These are phyloP conservation scores for Platichthys flesus DNA, from an alignment of 2,113 vertebrate species.

Conservation along the genomic window DNA sequence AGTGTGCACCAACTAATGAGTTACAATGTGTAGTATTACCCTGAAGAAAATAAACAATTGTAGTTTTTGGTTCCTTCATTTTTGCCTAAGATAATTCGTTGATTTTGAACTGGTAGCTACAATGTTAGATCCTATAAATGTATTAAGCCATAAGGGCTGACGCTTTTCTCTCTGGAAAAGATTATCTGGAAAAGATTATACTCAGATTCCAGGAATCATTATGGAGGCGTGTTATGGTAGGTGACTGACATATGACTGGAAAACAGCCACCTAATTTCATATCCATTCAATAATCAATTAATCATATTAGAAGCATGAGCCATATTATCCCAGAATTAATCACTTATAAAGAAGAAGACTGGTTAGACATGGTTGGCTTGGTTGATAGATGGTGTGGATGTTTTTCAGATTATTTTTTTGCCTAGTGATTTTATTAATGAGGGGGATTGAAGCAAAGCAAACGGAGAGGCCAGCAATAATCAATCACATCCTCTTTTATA, in stretches of 20 bases:
- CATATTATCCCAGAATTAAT: slow-evolving; percentile 35
- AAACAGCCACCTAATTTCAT: slow-evolving; percentile 56
- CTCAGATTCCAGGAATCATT: slow-evolving; percentile 10
- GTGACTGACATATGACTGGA: slow-evolving; percentile 47
- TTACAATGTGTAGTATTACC: too few species aligned
- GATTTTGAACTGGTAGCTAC: background rate
- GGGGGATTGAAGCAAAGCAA: slow-evolving; percentile 29
- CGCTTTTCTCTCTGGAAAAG: background rate
- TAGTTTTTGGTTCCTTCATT: too few species aligned
- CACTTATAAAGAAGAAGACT: slow-evolving; percentile 31
- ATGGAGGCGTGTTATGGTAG: slow-evolving; percentile 13
- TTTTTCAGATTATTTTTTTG: slow-evolving; percentile 35
- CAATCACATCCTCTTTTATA: slow-evolving; percentile 38
- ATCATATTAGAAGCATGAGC: slow-evolving; percentile 45
- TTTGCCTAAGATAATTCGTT: background rate
- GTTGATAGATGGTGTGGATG: slow-evolving; percentile 45
- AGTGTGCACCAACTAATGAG: too few species aligned
- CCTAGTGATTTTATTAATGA: slow-evolving; percentile 41
- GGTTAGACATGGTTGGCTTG: slow-evolving; percentile 22
- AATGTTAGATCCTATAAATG: background rate
- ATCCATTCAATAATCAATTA: slow-evolving; percentile 62
- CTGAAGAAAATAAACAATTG: too few species aligned
- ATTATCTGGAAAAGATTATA: background rate
- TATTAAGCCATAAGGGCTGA: background rate
- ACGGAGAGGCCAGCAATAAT: slow-evolving; percentile 31